Evolutionary conservation across 2,113 vertebrate genomes (phyloP).

Genomic region (Hoplias malabaricus): DNA sequence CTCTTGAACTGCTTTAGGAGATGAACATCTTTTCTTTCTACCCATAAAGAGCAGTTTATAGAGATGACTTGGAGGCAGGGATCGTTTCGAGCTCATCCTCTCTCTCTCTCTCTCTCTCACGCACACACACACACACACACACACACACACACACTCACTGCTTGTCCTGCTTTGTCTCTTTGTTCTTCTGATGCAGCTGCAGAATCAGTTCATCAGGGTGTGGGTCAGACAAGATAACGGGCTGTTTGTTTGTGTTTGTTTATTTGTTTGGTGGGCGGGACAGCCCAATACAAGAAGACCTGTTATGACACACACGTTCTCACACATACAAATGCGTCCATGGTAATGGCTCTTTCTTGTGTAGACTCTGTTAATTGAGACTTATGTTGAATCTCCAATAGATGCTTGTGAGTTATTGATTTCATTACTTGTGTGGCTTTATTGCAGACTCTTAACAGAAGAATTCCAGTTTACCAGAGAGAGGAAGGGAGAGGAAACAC

Average conservation of each 20-base stretch:
- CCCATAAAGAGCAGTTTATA: neutral
- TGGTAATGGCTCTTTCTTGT: neutral
- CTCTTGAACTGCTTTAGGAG: constrained; percentile 27
- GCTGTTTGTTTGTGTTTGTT: neutral
- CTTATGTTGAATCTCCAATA: neutral
- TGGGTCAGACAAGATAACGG: constrained; percentile 35
- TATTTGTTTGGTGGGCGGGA: constrained; percentile 10
- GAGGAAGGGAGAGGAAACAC: neutral
- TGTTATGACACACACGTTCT: neutral
- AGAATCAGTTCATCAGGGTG: constrained; percentile 43
- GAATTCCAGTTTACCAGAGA: neutral
- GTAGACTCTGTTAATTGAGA: neutral
- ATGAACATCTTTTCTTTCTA: constrained; percentile 16
- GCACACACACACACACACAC: constrained; percentile 27
- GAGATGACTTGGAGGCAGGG: neutral
- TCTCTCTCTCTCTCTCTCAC: too few species aligned
- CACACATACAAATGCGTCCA: neutral
- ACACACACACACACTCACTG: constrained; percentile 22
- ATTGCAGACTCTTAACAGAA: neutral
- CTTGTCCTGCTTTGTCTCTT: neutral
- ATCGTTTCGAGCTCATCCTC: constrained; percentile 9
- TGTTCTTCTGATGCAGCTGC: neutral
- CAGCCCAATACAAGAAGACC: neutral
- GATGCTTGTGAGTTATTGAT: neutral
- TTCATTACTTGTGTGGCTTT: neutral